These are phyloP conservation scores for Thumatha senex DNA, from an alignment of 2,888 invertebrate genomes.

Conservation along the genomic window DNA sequence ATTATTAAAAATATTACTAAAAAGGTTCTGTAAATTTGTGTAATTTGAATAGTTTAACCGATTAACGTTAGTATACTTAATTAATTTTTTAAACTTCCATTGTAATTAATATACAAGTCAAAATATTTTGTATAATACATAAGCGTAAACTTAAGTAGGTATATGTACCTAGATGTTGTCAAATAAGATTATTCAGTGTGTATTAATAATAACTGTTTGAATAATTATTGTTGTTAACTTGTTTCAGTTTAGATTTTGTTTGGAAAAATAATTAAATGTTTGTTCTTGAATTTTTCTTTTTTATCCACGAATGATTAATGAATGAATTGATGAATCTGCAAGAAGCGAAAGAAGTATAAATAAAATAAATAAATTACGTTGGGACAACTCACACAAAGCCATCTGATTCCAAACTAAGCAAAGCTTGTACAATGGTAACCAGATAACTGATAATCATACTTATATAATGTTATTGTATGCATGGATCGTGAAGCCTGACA, in stretches of 20 bases:
- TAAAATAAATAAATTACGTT: too few species aligned
- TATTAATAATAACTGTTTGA: constrained; percentile 34
- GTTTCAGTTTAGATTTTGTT: constrained; percentile 36
- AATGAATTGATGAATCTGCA: too few species aligned
- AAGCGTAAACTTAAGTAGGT: constrained; percentile 5
- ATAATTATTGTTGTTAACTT: constrained; percentile 39
- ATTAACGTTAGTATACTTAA: background rate
- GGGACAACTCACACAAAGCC: too few species aligned
- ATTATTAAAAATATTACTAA: background rate
- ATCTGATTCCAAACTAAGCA: too few species aligned
- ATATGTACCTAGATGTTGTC: constrained; percentile 14
- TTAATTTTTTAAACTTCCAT: background rate
- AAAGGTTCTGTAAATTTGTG: background rate
- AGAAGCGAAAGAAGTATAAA: too few species aligned
- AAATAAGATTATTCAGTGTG: constrained; percentile 28
- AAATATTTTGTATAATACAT: constrained; percentile 35
- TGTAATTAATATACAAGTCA: constrained; percentile 36
- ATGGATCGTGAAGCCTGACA: too few species aligned
- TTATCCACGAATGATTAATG: background rate
- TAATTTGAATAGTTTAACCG: background rate
- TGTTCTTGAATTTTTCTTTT: constrained; percentile 24
- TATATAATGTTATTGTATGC: too few species aligned
- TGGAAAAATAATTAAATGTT: constrained; percentile 40
- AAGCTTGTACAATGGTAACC: too few species aligned
- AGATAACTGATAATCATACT: too few species aligned